Evolutionary conservation across 2,113 vertebrate genomes (phyloP).

Genomic region (Podarcis cretensis): DNA sequence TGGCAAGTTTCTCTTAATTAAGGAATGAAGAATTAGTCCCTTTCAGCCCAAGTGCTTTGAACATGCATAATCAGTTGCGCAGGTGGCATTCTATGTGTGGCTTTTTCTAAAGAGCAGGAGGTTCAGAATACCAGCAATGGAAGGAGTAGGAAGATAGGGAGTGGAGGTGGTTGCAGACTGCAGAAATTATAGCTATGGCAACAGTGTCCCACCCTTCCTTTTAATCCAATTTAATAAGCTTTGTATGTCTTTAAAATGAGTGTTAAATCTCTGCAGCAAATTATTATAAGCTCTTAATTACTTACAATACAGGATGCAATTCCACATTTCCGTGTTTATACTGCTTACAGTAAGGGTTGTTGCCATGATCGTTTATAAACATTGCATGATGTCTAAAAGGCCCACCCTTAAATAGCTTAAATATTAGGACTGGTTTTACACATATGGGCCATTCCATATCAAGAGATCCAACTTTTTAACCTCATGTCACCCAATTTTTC

Average conservation of each 20-base stretch:
- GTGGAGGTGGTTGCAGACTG: conserved; percentile 64
- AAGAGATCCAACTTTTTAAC: too few species aligned
- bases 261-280: conserved; percentile 18
- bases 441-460: neutral
- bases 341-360: conserved; percentile 14
- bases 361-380: conserved; percentile 6
- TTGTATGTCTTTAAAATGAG: conserved; percentile 13
- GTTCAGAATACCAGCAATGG: conserved; percentile 47
- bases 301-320: conserved; percentile 5
- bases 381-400: neutral
- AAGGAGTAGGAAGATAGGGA: conserved; percentile 56
- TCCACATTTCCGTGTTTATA: neutral
- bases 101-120: conserved; percentile 33
- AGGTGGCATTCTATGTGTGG: conserved; percentile 19
- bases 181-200: conserved; percentile 63
- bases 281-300: conserved; percentile 2
- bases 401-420: neutral
- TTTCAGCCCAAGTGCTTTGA: neutral
- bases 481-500: too few species aligned
- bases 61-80: conserved; percentile 14
- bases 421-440: neutral
- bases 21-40: neutral
- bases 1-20: neutral
- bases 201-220: conserved; percentile 27
- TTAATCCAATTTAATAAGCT: conserved; percentile 51